phyloP scores from a whole-genome alignment of 30 jellyfish, hydroid and myxozoan genomes.

The Chrysaora quinquecirrha region DNA sequence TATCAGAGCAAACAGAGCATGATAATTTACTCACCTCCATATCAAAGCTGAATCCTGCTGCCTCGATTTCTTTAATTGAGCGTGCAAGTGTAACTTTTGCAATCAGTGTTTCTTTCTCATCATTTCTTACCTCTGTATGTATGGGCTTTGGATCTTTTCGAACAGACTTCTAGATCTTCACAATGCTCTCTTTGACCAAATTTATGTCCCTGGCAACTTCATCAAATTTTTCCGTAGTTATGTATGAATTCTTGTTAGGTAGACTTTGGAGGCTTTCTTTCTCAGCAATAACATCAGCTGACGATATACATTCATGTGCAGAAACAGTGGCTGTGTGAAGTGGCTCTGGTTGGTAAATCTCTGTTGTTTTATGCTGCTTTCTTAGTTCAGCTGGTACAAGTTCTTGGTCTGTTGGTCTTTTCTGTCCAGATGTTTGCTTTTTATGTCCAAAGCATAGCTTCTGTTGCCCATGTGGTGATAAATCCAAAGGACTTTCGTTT shows the following conservation, averaged over 20 bases:
- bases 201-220: slow-evolving; percentile 26
- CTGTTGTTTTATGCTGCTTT: slow-evolving; percentile 37
- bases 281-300: slow-evolving; percentile 44
- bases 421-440: slow-evolving; percentile 35
- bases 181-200: slow-evolving; percentile 30
- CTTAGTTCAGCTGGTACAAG: slow-evolving; percentile 29
- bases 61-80: slow-evolving; percentile 45
- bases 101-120: slow-evolving; percentile 37
- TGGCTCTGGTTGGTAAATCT: slow-evolving; percentile 29
- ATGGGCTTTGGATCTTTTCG: slow-evolving; percentile 50
- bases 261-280: slow-evolving; percentile 32
- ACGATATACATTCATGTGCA: slow-evolving; percentile 28
- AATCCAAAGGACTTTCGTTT: slow-evolving; percentile 35
- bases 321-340: slow-evolving; percentile 29
- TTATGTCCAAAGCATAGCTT: slow-evolving; percentile 31
- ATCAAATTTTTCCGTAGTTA: slow-evolving; percentile 19
- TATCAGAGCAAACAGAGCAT: slow-evolving; percentile 36
- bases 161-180: slow-evolving; percentile 51
- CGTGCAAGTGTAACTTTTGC: slow-evolving; percentile 59
- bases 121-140: slow-evolving; percentile 25
- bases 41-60: slow-evolving; percentile 40
- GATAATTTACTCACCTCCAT: too few species aligned
- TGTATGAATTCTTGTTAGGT: slow-evolving; percentile 45
- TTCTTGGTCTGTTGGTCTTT: slow-evolving; percentile 43
- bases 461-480: slow-evolving; percentile 37